These are phyloP conservation scores for Hassar affinis DNA, from an alignment of 2,113 vertebrate species.

Conservation along the genomic window DNA sequence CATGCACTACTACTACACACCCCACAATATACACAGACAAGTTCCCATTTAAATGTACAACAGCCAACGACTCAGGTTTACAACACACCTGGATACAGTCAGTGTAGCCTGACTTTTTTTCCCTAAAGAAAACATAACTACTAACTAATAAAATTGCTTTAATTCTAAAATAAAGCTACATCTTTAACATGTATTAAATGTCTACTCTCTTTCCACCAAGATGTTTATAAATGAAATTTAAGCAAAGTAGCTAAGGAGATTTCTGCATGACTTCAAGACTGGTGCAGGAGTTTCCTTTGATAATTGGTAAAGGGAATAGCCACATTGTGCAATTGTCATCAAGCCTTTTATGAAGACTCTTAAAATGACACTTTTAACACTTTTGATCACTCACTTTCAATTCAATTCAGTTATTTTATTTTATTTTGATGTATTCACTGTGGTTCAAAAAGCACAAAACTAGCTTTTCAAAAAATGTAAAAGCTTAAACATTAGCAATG, in stretches of 20 bases:
- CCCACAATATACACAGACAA: not conserved
- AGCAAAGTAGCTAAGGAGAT: not conserved
- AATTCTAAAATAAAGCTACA: not conserved
- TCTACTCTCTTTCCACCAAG: not conserved
- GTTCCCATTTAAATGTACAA: not conserved
- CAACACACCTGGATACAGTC: not conserved
- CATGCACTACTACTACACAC: not conserved
- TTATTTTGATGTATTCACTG: not conserved
- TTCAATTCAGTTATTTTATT: too few species aligned
- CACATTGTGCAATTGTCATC: not conserved
- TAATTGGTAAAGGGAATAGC: not conserved
- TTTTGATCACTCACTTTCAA: too few species aligned
- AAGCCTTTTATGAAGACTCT: not conserved
- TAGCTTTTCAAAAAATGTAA: too few species aligned
- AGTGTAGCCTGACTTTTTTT: not conserved
- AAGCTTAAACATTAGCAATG: not conserved
- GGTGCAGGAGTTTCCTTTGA: not conserved
- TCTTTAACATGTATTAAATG: not conserved
- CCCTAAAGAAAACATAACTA: not conserved
- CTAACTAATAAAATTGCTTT: not conserved
- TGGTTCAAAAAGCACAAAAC: constrained; percentile 26
- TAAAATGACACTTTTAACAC: too few species aligned
- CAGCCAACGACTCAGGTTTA: too few species aligned
- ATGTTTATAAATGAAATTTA: not conserved
- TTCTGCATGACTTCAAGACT: not conserved